Percentiles rank a stretch among this genome's conserved stretches.
These are phyloP conservation scores for Glaucomys volans DNA, from an alignment of 2,113 vertebrate genomes.

Conservation along the genomic window DNA sequence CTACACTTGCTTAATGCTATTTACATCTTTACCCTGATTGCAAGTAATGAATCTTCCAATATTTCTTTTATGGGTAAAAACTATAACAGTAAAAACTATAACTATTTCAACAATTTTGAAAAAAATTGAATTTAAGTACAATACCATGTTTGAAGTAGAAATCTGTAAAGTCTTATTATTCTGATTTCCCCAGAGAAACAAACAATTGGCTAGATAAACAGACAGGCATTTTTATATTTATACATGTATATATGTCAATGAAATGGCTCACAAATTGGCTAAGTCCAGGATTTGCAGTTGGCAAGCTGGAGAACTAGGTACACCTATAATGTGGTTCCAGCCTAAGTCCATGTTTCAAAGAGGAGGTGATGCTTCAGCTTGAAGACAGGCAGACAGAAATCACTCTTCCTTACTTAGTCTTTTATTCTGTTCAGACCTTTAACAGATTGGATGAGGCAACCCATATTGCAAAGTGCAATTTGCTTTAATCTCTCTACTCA, in stretches of 20 bases:
- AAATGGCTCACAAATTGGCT: background rate
- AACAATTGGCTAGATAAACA: background rate
- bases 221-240: no score
- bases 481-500: background rate
- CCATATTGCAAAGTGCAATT: background rate
- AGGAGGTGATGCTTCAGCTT: background rate
- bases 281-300: background rate
- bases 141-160: background rate
- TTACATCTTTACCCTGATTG: background rate
- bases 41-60: background rate
- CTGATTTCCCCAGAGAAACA: background rate
- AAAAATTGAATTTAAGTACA: background rate
- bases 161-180: background rate
- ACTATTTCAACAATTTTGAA: no score
- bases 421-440: background rate
- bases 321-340: no score
- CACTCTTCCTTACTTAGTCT: background rate
- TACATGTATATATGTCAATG: background rate
- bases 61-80: background rate
- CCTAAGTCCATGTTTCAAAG: background rate
- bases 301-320: background rate
- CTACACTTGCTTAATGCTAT: background rate
- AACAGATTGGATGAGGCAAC: background rate
- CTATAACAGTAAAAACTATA: background rate
- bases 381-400: background rate